phyloP scores from a whole-genome alignment of 2,113 vertebrate genomes.

The Narcine bancroftii region DNA sequence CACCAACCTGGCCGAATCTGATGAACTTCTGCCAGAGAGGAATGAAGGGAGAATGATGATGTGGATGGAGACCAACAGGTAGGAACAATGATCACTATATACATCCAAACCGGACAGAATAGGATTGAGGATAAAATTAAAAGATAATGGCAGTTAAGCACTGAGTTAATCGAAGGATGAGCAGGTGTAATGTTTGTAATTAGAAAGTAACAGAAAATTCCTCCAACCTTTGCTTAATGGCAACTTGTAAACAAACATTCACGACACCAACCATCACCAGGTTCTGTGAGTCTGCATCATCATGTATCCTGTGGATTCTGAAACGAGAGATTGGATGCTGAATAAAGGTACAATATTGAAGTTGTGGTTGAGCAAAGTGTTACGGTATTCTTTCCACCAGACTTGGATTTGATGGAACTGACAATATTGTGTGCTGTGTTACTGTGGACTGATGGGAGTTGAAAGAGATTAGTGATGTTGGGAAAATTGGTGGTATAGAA shows the following conservation, averaged over 20 bases:
- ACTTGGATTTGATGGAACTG: no score
- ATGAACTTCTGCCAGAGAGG: background rate
- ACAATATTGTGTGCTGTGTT: no score
- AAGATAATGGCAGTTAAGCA: background rate
- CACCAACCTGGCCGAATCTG: constrained; percentile 6
- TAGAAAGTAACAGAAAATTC: background rate
- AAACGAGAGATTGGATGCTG: no score
- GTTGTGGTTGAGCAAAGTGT: no score
- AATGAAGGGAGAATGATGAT: constrained; percentile 24
- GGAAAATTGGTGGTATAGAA: no score
- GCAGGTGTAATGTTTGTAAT: background rate
- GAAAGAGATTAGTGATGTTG: no score
- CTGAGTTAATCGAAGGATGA: background rate
- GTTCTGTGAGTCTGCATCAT: background rate
- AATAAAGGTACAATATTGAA: no score
- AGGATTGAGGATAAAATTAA: background rate
- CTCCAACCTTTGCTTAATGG: background rate
- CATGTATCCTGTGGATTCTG: background rate
- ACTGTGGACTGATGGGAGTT: no score
- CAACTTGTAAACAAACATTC: no score
- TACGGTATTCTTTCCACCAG: no score
- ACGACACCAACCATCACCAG: no score
- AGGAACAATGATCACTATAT: background rate
- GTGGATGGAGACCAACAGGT: background rate
- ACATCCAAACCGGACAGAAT: background rate